Evolutionary conservation across 2,888 invertebrate genomes (phyloP), one percentile per base, ranked within the genome.

Genomic region (Chesias legatella): DNA sequence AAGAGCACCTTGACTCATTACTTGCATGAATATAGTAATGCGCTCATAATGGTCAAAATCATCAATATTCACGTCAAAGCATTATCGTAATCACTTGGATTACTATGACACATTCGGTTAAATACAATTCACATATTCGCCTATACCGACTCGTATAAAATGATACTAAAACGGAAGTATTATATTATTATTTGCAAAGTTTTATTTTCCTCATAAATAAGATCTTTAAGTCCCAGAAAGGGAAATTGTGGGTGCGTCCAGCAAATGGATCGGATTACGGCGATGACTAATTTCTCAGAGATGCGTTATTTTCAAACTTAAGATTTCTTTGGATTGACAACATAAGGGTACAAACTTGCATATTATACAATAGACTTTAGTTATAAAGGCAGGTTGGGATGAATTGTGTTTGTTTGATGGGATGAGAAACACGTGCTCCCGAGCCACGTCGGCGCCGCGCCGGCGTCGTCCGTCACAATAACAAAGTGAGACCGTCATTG

Each of bases 401-500:
- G 55, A 53, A 55, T 51, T 44, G 38, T 44, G 47, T 47, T 57
- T 52, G 58, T 60, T 57, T 58, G 65, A 64, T 73, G 71, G 65
- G 67, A 73, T 67, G 68, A 60, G 56, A 58, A 78, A 82, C 83
- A 82, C 81, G 81, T 82, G 84, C 73, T 74, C 73, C 72, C 65
- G 66, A 63, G 56, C 68, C 61, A 63, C 61, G 57, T 56, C 63
- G 67, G 61, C 63, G 56, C 68, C 61, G 63, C 61, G 57, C 56
- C 63, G 67, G 61, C 63, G n/a, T n/a, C 73, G 68, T 73, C 28
- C 74, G 13, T 17, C 13, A 76, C 72, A 77, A 78, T 79, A 79
- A 82, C 78, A 78, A 75, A 78, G 63, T 72, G 74, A 73, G 75
- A 71, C 70, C 49, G 67, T 70, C 68, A 80, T 83, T 84, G 81